These are phyloP conservation scores for Karalla daura DNA, from an alignment of 2,797 vertebrate species.

Conservation along the genomic window DNA sequence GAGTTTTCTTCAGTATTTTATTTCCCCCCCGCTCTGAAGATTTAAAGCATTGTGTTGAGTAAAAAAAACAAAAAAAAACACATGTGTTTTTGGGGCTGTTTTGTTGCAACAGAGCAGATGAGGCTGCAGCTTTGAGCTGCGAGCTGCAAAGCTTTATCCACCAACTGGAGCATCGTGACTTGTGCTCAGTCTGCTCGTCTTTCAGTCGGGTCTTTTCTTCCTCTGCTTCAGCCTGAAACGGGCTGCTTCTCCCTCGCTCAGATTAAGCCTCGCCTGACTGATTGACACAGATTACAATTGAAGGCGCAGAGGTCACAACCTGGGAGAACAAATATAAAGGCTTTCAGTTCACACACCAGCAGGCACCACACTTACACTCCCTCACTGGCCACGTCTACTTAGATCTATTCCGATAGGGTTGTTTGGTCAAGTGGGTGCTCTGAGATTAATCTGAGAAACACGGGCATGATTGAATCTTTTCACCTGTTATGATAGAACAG, in stretches of 20 bases:
- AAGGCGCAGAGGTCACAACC: constrained; percentile 70
- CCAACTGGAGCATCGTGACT: constrained; percentile 16
- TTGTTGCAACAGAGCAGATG: not conserved
- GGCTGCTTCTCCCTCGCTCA: constrained; percentile 53
- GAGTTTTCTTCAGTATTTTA: not conserved
- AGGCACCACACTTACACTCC: not conserved
- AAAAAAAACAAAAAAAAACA: too few species aligned
- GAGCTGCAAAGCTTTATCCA: constrained; percentile 10
- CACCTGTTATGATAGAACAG: too few species aligned
- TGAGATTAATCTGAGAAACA: too few species aligned
- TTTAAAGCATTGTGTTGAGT: not conserved
- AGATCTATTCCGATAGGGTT: not conserved
- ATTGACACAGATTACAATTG: constrained; percentile 74
- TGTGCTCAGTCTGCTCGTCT: not conserved
- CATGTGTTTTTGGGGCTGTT: not conserved
- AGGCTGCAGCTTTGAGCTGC: not conserved
- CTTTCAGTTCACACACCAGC: constrained; percentile 34
- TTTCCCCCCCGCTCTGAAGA: not conserved
- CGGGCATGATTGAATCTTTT: too few species aligned
- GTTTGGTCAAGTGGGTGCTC: too few species aligned
- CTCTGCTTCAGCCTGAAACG: constrained; percentile 39
- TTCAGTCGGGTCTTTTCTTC: constrained; percentile 16
- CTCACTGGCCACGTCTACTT: too few species aligned
- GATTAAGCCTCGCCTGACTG: constrained; percentile 77
- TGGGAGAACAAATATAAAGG: constrained; percentile 59